Evolutionary conservation across 1,140 invertebrate species (phyloP).

Genomic region (Carcinoscorpius rotundicauda): DNA sequence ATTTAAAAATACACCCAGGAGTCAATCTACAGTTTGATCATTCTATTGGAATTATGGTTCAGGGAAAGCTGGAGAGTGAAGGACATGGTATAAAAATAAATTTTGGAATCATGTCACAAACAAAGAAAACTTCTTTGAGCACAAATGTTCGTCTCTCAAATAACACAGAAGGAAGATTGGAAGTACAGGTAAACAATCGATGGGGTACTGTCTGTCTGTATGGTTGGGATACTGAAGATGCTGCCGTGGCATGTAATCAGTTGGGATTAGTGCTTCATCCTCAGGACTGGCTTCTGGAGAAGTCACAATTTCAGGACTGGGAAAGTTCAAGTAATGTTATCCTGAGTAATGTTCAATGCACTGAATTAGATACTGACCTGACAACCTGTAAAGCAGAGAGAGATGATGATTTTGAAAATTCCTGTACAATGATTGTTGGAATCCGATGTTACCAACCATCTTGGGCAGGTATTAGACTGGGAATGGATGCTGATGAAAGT

Average conservation of each 20-base stretch:
- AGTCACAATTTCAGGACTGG: constrained; percentile 26
- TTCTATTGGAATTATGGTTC: constrained; percentile 91
- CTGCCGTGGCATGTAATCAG: constrained; percentile 88
- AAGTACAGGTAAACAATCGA: constrained; percentile 56
- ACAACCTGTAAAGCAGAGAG: constrained; percentile 69
- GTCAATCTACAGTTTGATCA: constrained; percentile 70
- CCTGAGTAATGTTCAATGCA: constrained; percentile 73
- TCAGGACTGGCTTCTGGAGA: constrained; percentile 74
- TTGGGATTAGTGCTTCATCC: constrained; percentile 85
- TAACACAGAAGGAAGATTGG: constrained; percentile 35
- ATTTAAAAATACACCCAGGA: constrained; percentile 65
- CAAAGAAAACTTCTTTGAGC: background rate
- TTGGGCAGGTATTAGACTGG: constrained; percentile 84
- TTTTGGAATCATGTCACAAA: background rate
- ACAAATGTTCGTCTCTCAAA: constrained; percentile 18
- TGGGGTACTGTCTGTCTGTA: constrained; percentile 98
- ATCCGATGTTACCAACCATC: constrained; percentile 75
- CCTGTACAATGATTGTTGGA: constrained; percentile 77
- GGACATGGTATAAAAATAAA: background rate
- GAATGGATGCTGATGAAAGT: constrained; percentile 69
- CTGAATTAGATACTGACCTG: constrained; percentile 82
- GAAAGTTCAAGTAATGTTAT: constrained; percentile 26
- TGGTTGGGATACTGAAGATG: constrained; percentile 83
- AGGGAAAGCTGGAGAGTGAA: constrained; percentile 59
- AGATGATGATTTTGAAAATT: constrained; percentile 66